These are phyloP conservation scores for Rachycentron canadum DNA, from an alignment of 2,797 vertebrate species.

Conservation along the genomic window DNA sequence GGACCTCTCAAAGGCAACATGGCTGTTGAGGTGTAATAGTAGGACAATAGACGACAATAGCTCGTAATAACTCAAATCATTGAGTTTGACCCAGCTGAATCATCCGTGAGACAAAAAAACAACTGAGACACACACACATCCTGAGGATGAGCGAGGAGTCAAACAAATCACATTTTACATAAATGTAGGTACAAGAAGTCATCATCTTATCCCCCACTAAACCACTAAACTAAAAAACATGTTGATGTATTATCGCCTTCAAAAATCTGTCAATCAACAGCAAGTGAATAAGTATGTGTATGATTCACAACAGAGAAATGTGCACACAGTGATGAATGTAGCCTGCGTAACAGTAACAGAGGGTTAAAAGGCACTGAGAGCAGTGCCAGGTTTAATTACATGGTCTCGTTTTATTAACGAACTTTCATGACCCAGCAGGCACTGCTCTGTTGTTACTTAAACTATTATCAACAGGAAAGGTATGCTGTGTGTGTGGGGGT, in stretches of 20 bases:
- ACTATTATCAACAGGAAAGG: slow-evolving; percentile 13
- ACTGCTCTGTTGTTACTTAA: slow-evolving; percentile 15
- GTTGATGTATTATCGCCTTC: not conserved
- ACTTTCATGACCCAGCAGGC: slow-evolving; percentile 31
- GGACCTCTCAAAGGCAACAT: not conserved
- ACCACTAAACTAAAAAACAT: not conserved
- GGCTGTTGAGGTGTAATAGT: not conserved
- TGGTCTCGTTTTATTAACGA: slow-evolving; percentile 45
- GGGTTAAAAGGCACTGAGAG: slow-evolving; percentile 14
- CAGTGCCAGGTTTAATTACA: slow-evolving; percentile 49
- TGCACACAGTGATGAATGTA: slow-evolving; percentile 16
- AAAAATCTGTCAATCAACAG: slow-evolving; percentile 19
- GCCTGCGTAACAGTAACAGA: slow-evolving; percentile 19
- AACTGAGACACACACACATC: not conserved
- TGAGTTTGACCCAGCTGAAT: not conserved
- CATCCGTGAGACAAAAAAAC: not conserved
- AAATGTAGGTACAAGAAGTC: not conserved
- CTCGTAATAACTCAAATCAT: not conserved
- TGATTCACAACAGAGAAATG: slow-evolving; percentile 48
- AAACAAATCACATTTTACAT: not conserved
- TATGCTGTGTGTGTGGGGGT: not conserved
- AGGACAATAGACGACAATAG: not conserved
- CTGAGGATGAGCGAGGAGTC: not conserved
- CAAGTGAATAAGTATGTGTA: slow-evolving; percentile 1
- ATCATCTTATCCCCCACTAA: not conserved